These are phyloP conservation scores for Cydia amplana DNA, from an alignment of 1,140 invertebrate genomes.

Conservation along the genomic window DNA sequence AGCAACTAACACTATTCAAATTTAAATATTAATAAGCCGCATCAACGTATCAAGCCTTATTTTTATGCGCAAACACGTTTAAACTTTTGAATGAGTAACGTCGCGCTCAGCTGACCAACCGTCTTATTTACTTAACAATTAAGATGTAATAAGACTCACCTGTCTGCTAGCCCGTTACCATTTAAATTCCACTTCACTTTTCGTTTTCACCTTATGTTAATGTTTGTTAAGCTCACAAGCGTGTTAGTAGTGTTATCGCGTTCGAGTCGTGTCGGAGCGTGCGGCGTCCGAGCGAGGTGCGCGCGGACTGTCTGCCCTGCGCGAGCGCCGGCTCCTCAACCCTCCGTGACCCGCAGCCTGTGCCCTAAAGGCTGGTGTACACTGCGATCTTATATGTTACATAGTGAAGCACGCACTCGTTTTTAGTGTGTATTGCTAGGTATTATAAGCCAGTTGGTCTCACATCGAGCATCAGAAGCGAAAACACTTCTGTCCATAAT, in stretches of 20 bases:
- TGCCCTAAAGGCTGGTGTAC: slow-evolving; percentile 51
- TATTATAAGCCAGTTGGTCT: no score
- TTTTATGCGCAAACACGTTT: slow-evolving; percentile 27
- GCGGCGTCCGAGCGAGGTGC: slow-evolving; percentile 66
- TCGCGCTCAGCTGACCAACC: slow-evolving; percentile 3
- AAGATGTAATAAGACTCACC: slow-evolving; percentile 50
- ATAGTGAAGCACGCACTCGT: slow-evolving; percentile 15
- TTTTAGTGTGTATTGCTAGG: no score
- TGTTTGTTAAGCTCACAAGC: no score
- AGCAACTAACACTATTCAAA: not conserved
- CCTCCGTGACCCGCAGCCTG: slow-evolving; percentile 49
- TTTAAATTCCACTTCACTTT: slow-evolving; percentile 50
- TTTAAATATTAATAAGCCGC: not conserved
- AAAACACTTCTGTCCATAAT: no score
- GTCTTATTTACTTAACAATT: not conserved
- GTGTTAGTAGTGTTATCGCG: slow-evolving; percentile 21
- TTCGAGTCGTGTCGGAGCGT: slow-evolving; percentile 42
- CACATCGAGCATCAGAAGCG: no score
- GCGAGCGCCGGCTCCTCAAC: slow-evolving; percentile 34
- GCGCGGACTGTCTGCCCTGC: slow-evolving; percentile 36
- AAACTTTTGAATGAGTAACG: slow-evolving; percentile 7
- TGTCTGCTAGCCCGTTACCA: slow-evolving; percentile 55
- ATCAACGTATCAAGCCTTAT: not conserved
- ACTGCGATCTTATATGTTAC: slow-evolving; percentile 48
- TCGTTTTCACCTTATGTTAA: slow-evolving; percentile 55